Evolutionary conservation across 2,888 invertebrate genomes (phyloP).

Genomic region (Nasonia oneida): DNA sequence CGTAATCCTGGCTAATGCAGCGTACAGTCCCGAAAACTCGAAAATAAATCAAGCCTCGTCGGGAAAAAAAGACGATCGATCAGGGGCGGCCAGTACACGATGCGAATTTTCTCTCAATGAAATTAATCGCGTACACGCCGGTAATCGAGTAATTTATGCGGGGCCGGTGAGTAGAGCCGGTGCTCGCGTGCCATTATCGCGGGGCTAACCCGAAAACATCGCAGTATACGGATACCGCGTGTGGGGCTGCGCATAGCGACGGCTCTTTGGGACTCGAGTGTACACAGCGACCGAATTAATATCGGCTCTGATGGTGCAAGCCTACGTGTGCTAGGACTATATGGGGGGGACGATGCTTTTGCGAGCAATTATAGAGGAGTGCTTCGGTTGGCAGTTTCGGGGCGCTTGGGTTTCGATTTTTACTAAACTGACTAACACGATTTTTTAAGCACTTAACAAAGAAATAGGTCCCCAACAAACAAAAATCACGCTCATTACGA

Average conservation of each 20-base stretch:
- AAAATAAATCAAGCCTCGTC: conserved; percentile 1
- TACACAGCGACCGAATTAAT: conserved; percentile 17
- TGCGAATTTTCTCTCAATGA: conserved; percentile 43
- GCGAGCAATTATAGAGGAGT: background rate
- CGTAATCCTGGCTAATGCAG: background rate
- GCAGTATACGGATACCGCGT: background rate
- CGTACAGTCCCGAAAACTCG: background rate
- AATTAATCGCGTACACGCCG: conserved; percentile 27
- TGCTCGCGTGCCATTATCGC: conserved; percentile 39
- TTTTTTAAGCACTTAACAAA: no score
- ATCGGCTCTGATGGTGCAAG: background rate
- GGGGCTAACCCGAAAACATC: conserved; percentile 55
- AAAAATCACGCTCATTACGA: no score
- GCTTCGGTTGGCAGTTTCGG: no score
- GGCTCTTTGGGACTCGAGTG: background rate
- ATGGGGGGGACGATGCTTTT: background rate
- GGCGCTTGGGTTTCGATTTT: no score
- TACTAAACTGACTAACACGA: no score
- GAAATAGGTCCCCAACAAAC: background rate
- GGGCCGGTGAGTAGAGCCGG: conserved; percentile 3
- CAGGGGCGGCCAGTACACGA: background rate
- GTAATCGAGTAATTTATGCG: conserved; percentile 60
- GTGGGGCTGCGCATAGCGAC: background rate
- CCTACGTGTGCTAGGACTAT: background rate
- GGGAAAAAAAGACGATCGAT: background rate